Conservation (phyloP, 2,888 invertebrate species). For the Pachliopta kotzebuea region DNA sequence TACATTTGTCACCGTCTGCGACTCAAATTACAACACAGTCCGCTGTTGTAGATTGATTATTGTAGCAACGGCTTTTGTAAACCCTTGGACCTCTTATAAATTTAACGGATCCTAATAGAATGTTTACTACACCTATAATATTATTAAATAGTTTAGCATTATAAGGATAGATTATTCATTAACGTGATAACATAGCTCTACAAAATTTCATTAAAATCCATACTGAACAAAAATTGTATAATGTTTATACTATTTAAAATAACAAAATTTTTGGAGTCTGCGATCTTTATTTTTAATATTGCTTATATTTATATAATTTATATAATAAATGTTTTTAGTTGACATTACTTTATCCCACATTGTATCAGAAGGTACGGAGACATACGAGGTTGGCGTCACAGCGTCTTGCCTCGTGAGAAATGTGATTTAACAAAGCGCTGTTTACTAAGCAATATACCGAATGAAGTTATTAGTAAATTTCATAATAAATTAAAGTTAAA, state of each 20-base stretch:
- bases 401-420: conserved; percentile 28
- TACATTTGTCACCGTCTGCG: conserved; percentile 26
- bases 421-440: conserved; percentile 27
- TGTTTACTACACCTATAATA: neutral
- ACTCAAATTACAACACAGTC: conserved; percentile 23
- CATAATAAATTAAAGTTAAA: conserved; percentile 10
- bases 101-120: neutral
- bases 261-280: neutral
- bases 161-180: too few species aligned
- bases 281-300: neutral
- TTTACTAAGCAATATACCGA: conserved; percentile 25
- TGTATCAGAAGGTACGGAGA: neutral
- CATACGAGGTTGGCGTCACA: conserved; percentile 20
- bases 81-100: conserved; percentile 1
- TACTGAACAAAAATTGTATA: too few species aligned
- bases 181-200: too few species aligned
- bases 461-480: conserved; percentile 22
- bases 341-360: neutral
- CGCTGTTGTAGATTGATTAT: conserved; percentile 21
- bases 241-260: too few species aligned
- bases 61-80: neutral
- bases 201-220: too few species aligned
- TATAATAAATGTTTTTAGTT: neutral
- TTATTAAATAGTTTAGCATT: too few species aligned
- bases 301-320: neutral